Conservation (phyloP, 2,797 vertebrate genomes). For the Tinamus major region DNA sequence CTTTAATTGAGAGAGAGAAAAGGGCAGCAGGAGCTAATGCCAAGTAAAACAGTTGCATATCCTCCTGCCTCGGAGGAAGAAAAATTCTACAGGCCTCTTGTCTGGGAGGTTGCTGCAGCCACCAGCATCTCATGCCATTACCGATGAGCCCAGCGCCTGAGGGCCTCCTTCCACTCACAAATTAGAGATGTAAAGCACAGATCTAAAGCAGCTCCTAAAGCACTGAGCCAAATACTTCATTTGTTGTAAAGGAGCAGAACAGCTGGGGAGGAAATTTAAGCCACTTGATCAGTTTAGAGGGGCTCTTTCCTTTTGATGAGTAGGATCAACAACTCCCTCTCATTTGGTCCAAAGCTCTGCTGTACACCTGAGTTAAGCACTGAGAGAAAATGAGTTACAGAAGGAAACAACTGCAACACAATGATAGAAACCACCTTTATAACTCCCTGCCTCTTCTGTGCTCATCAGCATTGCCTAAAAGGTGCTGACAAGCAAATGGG, state of each 20-base stretch:
- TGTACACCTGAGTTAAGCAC: background rate
- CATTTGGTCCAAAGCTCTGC: background rate
- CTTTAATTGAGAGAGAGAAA: background rate
- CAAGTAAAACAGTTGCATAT: background rate
- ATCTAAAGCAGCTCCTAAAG: background rate
- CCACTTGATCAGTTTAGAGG: constrained; percentile 60
- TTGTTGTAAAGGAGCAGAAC: constrained; percentile 38
- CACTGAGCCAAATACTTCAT: constrained; percentile 9
- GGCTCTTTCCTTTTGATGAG: constrained; percentile 62
- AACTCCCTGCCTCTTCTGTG: background rate
- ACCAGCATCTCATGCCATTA: background rate
- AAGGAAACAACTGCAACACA: background rate
- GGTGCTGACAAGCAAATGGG: background rate
- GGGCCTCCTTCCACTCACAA: background rate
- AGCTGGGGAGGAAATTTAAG: constrained; percentile 63
- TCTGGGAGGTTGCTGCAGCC: background rate
- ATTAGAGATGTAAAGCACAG: background rate
- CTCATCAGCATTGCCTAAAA: background rate
- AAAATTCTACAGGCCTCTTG: background rate
- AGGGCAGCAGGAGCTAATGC: background rate
- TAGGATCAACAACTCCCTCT: constrained; percentile 28
- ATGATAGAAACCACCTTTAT: background rate
- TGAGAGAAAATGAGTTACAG: constrained; percentile 19
- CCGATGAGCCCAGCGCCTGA: background rate
- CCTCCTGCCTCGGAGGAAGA: background rate